Base-by-base conservation (phyloP, 2,888 invertebrate genomes). In the Lithophane ornitopus region DNA sequence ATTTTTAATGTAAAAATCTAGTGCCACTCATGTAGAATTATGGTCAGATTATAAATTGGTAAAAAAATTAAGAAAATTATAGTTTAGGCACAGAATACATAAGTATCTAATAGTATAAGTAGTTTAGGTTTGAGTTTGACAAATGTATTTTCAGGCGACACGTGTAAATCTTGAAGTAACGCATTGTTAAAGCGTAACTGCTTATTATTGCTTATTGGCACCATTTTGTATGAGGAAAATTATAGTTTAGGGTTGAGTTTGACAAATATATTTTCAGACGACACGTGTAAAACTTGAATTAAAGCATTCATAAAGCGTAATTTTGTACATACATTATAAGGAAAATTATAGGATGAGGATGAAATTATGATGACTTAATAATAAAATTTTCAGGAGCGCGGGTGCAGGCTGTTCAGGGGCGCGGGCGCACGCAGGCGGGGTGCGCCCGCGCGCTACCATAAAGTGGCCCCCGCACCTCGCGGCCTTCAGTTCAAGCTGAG, bases 391-490 rank as follows among this genome's bases (percentile, higher is more conserved):
- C 86, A 86, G 87, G 85, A 79, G 66, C 63, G 78, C 70, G 81
- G 72, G 84, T 63, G 76, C 79, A 84, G 84, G 86, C 58, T 82
- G 82, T 82, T 75, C 69, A 84, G 84, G 77, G 78, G 88, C 85
- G 89, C 87, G 85, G 88, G 86, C 88, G 88, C 89, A 85, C 87
- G 82, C 85, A 87, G 89, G 91, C 91, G 89, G 94, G 93, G 94
- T 92, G 94, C 89, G 92, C 90, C 19, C 34, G 91, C 91, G 92
- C 91, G 91, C 92, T 88, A 83, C 82, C 95, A 95, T 95, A 96
- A 92, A 94, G 91, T 91, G 93, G 93, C 94, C 95, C 95, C 95
- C 96, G 94, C 95, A 91, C 95, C 92, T 92, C 95, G 94, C 96
- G 94, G 95, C 96, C 95, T 96, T 94, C 94, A 96, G 96, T 96